Percentiles rank a stretch among this genome's conserved stretches.
Evolutionary conservation across 1,140 invertebrate genomes (phyloP).

Genomic region (Whitmania pigra): DNA sequence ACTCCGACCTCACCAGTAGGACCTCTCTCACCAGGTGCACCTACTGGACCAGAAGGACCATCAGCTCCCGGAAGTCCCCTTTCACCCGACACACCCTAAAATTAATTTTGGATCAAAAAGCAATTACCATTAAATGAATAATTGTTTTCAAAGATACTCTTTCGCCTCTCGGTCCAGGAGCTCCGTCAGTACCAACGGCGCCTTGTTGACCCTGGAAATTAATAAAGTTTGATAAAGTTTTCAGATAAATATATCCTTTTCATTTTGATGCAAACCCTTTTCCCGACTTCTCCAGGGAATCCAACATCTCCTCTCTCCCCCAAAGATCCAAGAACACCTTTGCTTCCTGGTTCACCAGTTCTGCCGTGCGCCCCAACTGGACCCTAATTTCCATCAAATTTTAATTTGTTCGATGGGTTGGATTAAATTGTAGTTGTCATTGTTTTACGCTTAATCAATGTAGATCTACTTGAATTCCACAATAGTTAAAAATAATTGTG

Average conservation of each 20-base stretch:
- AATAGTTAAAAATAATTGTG: no score
- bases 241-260: not conserved
- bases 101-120: not conserved
- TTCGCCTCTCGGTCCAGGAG: constrained; percentile 28
- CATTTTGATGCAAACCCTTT: constrained; percentile 15
- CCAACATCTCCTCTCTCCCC: constrained; percentile 17
- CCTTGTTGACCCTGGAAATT: constrained; percentile 11
- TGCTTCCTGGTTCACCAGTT: constrained; percentile 15
- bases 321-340: constrained; percentile 11
- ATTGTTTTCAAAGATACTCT: not conserved
- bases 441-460: not conserved
- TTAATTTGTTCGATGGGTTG: not conserved
- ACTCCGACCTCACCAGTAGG: constrained; percentile 20
- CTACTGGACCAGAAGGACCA: constrained; percentile 16
- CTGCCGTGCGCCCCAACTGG: constrained; percentile 12
- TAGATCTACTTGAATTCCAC: no score
- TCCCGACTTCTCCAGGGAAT: constrained; percentile 17
- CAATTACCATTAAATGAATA: not conserved
- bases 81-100: constrained; percentile 16
- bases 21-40: constrained; percentile 20
- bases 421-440: constrained; percentile 1
- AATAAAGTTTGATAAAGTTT: not conserved
- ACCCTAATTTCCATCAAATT: not conserved
- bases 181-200: constrained; percentile 30
- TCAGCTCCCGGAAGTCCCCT: constrained; percentile 19